Percentiles rank a stretch among this genome's conserved stretches.
phyloP scores from a whole-genome alignment of 64 coral and sea anemone species.

The Actinia tenebrosa region DNA sequence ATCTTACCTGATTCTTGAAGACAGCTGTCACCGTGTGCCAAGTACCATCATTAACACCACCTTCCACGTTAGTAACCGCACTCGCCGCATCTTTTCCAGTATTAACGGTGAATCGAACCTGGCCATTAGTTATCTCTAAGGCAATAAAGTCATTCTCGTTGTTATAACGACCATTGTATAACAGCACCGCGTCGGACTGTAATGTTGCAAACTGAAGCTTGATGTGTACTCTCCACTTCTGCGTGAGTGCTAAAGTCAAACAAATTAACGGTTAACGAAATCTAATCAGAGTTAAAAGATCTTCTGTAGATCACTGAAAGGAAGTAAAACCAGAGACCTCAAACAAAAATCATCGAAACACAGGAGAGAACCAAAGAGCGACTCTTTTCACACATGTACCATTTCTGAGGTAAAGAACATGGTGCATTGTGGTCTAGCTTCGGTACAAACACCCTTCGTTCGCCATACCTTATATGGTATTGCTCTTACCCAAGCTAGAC shows the following conservation, averaged over 20 bases:
- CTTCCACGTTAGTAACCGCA: conserved; percentile 49
- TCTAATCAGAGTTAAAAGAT: too few relatives aligned
- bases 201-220: conserved; percentile 80
- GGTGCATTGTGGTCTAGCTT: too few relatives aligned
- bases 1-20: conserved; percentile 68
- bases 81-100: conserved; percentile 42
- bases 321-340: too few relatives aligned
- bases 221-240: conserved; percentile 76
- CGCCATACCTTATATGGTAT: too few relatives aligned
- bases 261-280: neutral
- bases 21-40: conserved; percentile 82
- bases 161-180: conserved; percentile 87
- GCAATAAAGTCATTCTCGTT: conserved; percentile 77
- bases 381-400: too few relatives aligned
- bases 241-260: conserved; percentile 59
- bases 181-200: conserved; percentile 50
- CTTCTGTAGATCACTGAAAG: too few relatives aligned
- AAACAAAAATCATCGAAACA: too few relatives aligned
- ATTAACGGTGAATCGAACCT: conserved; percentile 64
- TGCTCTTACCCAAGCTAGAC: too few relatives aligned
- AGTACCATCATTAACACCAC: conserved; percentile 76
- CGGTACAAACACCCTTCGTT: too few relatives aligned
- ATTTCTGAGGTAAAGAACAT: too few relatives aligned
- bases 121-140: conserved; percentile 60
- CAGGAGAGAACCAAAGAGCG: too few relatives aligned